phyloP scores from a whole-genome alignment of 1,140 invertebrate species.

The Parapsyche elsis region DNA sequence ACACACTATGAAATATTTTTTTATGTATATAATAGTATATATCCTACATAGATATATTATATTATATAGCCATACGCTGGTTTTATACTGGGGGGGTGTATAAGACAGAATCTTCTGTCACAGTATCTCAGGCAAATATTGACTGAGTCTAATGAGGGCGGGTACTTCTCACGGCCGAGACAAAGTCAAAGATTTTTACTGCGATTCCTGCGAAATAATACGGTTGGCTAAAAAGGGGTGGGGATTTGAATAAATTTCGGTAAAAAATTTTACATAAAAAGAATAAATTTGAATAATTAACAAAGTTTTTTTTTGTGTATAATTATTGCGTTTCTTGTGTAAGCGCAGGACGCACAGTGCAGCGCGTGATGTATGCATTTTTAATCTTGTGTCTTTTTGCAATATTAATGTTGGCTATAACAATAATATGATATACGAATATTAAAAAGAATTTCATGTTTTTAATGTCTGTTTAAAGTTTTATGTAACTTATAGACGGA shows the following conservation, averaged over 20 bases:
- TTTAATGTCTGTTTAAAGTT: no score
- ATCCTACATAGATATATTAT: slow-evolving; percentile 30
- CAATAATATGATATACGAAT: no score
- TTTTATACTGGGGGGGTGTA: background rate
- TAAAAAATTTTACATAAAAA: slow-evolving; percentile 42
- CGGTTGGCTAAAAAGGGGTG: slow-evolving; percentile 15
- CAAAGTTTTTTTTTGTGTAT: slow-evolving; percentile 47
- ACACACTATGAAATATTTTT: background rate
- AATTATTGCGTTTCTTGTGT: slow-evolving; percentile 36
- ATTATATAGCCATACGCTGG: background rate
- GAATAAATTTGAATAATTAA: slow-evolving; percentile 49
- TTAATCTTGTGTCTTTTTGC: background rate
- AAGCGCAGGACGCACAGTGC: background rate
- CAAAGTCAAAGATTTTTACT: slow-evolving; percentile 39
- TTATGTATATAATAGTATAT: background rate
- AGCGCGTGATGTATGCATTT: background rate
- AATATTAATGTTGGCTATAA: no score
- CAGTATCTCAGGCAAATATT: slow-evolving; percentile 42
- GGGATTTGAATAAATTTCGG: slow-evolving; percentile 41
- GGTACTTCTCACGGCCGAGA: slow-evolving; percentile 18
- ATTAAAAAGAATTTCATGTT: no score
- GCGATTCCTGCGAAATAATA: slow-evolving; percentile 13
- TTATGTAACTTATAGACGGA: no score
- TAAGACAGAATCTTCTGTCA: slow-evolving; percentile 36
- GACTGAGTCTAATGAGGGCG: slow-evolving; percentile 45